Evolutionary conservation across 23 tunicate species (phyloP).

Genomic region (Styela plicata): DNA sequence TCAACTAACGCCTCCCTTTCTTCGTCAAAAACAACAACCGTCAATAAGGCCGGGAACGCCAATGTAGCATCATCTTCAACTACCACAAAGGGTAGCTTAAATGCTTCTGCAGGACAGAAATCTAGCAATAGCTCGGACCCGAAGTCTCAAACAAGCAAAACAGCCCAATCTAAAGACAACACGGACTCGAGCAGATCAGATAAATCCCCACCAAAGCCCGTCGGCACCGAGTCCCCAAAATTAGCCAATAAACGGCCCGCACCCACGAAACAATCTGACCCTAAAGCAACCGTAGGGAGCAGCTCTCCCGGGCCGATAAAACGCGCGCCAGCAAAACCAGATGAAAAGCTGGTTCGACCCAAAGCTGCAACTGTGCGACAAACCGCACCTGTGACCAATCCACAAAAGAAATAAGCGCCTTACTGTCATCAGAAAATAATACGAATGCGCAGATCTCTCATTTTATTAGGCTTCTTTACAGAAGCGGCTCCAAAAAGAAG

Average conservation of each 20-base stretch:
- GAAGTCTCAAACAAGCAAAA: background rate
- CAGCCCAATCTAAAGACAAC: background rate
- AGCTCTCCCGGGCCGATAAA: background rate
- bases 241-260: background rate
- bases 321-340: background rate
- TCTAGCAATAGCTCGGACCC: background rate
- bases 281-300: background rate
- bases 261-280: background rate
- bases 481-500: too few species aligned
- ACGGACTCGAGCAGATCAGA: conserved; percentile 3
- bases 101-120: background rate
- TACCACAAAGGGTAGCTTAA: background rate
- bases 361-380: conserved; percentile 31
- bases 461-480: too few species aligned
- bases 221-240: background rate
- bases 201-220: background rate
- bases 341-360: conserved; percentile 18
- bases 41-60: background rate
- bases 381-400: background rate
- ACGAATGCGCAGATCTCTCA: too few species aligned
- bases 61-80: background rate
- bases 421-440: too few species aligned
- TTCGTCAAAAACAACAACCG: conserved; percentile 18
- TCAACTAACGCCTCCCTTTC: conserved; percentile 17
- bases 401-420: too few species aligned